Evolutionary conservation across 2,797 vertebrate genomes (phyloP), one percentile per base, ranked within the genome.

Genomic region (Nannoperca australis): DNA sequence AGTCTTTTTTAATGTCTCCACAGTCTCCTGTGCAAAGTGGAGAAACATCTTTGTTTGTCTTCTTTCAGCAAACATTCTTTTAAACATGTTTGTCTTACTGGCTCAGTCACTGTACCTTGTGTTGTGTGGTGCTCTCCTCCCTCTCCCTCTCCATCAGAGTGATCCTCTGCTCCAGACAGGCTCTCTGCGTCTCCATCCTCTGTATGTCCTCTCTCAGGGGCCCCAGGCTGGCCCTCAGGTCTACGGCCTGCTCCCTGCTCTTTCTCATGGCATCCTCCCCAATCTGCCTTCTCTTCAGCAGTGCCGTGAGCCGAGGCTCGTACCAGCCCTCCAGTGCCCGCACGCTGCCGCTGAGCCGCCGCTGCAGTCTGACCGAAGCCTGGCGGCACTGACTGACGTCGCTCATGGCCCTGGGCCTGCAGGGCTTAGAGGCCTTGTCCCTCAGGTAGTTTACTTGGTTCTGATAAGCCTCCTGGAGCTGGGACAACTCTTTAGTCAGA

Each of bases 381-480:
- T 95, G 92, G 0, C 96, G 94, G 73, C 96, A 97, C 78, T 95
- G 96, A 82, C 95, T 93, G 9, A 97, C 90, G 51, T 97, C 96
- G 11, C 94, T 95, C 85, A 90, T 94, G 34, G 96, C 91, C 67
- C 94, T 91, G 0, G 93, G 94, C 55, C 91, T 93, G 0, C 78
- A 81, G 0, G 92, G 93, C 3, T 71, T 80, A 40, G 88, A 91
- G 64, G 94, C 71, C 49, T 85, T 91, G 18, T 93, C 95, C 79
- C 74, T 90, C 72, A 96, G 65, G 3, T 66, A 90, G 42, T 91
- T 93, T 56, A 97, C 91, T 78, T 95, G 94, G 67, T 94, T 94
- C 80, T 94, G 92, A 0, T 95, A 95, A 70, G 86, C 85, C 27
- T 95, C 93, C 55, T 73, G 92, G 27, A 97, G 92, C 70, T 92